Conservation (phyloP, 2,888 invertebrate species). For the Dolomedes plantarius region DNA sequence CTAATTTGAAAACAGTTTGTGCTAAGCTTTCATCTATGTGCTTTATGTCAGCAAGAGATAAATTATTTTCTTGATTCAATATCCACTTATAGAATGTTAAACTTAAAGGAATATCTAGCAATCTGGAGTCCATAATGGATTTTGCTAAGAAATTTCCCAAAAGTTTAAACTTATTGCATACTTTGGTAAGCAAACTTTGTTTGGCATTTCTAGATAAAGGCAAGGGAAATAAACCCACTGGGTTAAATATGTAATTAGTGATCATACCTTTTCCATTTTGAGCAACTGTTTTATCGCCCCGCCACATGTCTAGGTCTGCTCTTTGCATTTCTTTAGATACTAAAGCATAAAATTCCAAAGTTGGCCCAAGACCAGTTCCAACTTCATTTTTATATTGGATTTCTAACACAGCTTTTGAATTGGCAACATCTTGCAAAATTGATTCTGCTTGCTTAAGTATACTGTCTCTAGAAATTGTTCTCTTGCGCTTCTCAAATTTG, state of each 20-base stretch:
- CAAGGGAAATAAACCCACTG: conserved; percentile 91
- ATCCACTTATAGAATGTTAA: conserved; percentile 97
- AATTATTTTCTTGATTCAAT: conserved; percentile 87
- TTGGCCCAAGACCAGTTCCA: conserved; percentile 83
- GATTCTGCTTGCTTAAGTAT: conserved; percentile 96
- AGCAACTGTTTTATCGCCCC: conserved; percentile 80
- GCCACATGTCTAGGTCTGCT: conserved; percentile 95
- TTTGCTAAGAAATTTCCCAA: conserved; percentile 99
- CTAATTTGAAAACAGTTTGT: conserved; percentile 78
- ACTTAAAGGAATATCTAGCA: conserved; percentile 98
- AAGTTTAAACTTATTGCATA: conserved; percentile 94
- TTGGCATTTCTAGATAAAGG: conserved; percentile 90
- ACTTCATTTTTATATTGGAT: conserved; percentile 84
- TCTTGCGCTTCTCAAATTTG: conserved; percentile 91
- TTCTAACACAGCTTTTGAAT: conserved; percentile 93
- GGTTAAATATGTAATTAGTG: conserved; percentile 82
- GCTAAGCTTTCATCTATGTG: conserved; percentile 92
- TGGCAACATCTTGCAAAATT: conserved; percentile 93
- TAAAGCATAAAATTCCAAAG: conserved; percentile 98
- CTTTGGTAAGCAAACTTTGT: conserved; percentile 84
- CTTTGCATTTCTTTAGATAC: conserved; percentile 95
- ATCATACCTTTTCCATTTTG: conserved; percentile 24
- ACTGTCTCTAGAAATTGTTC: conserved; percentile 83
- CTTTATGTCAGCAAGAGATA: conserved; percentile 87
- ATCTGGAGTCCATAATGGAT: conserved; percentile 98